A percentile compares a stretch with the other conserved stretches of the same genome.
phyloP scores from a whole-genome alignment of 2,797 vertebrate genomes.

The Bradypodion pumilum region DNA sequence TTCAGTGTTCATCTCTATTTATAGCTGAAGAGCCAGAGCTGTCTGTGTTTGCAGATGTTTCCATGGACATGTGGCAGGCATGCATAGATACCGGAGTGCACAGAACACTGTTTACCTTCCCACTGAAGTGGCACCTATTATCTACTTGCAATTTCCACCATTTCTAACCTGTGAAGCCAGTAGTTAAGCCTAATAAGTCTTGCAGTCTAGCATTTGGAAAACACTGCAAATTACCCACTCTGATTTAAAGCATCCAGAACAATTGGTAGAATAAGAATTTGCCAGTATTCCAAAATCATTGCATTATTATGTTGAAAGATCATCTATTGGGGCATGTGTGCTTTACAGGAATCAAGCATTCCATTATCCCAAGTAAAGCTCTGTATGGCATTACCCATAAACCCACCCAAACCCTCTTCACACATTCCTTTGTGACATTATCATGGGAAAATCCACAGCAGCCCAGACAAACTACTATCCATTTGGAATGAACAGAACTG shows the following conservation, averaged over 20 bases:
- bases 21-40: too few species aligned
- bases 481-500: background rate
- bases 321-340: conserved; percentile 41
- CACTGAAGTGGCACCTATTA: too few species aligned
- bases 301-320: conserved; percentile 45
- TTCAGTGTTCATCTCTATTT: too few species aligned
- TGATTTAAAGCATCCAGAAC: background rate
- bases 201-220: too few species aligned
- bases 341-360: background rate
- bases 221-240: too few species aligned
- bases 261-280: conserved; percentile 49
- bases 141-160: too few species aligned
- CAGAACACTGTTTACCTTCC: too few species aligned
- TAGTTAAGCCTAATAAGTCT: too few species aligned
- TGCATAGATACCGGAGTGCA: too few species aligned
- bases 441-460: background rate
- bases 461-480: background rate
- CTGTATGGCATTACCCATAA: background rate
- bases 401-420: background rate
- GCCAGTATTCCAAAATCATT: conserved; percentile 59
- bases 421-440: background rate
- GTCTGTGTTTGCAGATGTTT: too few species aligned
- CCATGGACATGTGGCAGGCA: too few species aligned
- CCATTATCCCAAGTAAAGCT: background rate
- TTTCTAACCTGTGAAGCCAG: too few species aligned